These are phyloP conservation scores for Leptogaster cylindrica DNA, from an alignment of 2,888 invertebrate genomes.

Conservation along the genomic window DNA sequence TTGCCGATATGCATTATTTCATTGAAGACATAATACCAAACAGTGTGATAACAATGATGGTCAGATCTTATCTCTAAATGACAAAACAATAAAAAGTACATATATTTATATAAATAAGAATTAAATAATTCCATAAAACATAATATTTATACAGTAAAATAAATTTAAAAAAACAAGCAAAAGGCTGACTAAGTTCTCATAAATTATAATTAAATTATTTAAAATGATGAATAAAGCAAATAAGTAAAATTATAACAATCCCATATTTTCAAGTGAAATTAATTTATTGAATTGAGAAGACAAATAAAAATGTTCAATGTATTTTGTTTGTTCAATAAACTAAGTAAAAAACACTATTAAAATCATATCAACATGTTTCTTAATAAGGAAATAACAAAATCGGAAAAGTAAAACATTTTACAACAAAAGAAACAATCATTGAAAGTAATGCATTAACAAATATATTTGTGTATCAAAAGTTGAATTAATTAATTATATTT, in stretches of 20 bases:
- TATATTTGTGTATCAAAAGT: not conserved
- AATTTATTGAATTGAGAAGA: slow-evolving; percentile 36
- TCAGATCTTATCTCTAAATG: slow-evolving; percentile 43
- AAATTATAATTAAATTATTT: slow-evolving; percentile 29
- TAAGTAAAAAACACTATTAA: slow-evolving; percentile 14
- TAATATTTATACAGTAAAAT: slow-evolving; percentile 28
- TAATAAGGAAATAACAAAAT: too few species aligned
- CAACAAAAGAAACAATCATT: slow-evolving; percentile 4
- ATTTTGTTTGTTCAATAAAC: too few species aligned
- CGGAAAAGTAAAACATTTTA: too few species aligned
- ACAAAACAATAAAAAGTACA: slow-evolving; percentile 21
- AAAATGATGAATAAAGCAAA: too few species aligned
- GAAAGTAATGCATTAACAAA: slow-evolving; percentile 21
- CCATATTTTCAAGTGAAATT: slow-evolving; percentile 21
- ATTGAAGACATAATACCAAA: not conserved
- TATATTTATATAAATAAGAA: too few species aligned
- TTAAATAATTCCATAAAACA: slow-evolving; percentile 41
- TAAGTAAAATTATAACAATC: too few species aligned
- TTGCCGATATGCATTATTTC: too few species aligned
- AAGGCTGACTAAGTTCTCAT: slow-evolving; percentile 46
- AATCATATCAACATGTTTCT: slow-evolving; percentile 28
- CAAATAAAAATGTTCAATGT: slow-evolving; percentile 32
- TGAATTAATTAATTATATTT: too few species aligned
- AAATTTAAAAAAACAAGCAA: slow-evolving; percentile 31
- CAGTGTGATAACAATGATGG: slow-evolving; percentile 8